Evolutionary conservation across 2,797 vertebrate species (phyloP).

Genomic region (Chelmon rostratus): DNA sequence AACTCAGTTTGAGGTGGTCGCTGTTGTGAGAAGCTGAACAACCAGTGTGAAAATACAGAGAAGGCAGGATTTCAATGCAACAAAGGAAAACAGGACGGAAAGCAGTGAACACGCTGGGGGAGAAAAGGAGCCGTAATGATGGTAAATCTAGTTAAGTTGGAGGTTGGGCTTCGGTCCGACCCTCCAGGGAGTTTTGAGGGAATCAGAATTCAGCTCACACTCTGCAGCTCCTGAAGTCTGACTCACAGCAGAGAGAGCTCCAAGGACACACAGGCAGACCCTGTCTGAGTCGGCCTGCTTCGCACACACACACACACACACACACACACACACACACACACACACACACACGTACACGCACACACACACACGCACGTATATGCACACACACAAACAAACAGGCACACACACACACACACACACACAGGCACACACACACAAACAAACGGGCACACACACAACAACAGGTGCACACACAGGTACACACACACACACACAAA

Average conservation of each 20-base stretch:
- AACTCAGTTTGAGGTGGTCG: background rate
- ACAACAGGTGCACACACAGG: too few relatives aligned
- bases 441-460: too few relatives aligned
- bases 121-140: conserved; percentile 36
- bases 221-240: conserved; percentile 74
- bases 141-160: conserved; percentile 43
- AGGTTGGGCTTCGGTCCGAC: conserved; percentile 40
- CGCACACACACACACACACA: conserved; percentile 10
- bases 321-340: background rate
- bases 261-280: conserved; percentile 69
- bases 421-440: background rate
- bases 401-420: conserved; percentile 10
- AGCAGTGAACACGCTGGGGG: background rate
- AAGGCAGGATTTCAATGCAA: background rate
- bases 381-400: too few relatives aligned
- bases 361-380: too few relatives aligned
- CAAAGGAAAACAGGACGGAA: background rate
- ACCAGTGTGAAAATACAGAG: background rate
- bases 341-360: too few relatives aligned
- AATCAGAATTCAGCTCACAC: conserved; percentile 85
- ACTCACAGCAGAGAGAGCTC: conserved; percentile 73
- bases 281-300: conserved; percentile 60
- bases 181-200: conserved; percentile 55
- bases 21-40: background rate
- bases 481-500: too few relatives aligned